These are phyloP conservation scores for Trichogramma pretiosum DNA, from an alignment of 1,140 invertebrate genomes.

Conservation along the genomic window DNA sequence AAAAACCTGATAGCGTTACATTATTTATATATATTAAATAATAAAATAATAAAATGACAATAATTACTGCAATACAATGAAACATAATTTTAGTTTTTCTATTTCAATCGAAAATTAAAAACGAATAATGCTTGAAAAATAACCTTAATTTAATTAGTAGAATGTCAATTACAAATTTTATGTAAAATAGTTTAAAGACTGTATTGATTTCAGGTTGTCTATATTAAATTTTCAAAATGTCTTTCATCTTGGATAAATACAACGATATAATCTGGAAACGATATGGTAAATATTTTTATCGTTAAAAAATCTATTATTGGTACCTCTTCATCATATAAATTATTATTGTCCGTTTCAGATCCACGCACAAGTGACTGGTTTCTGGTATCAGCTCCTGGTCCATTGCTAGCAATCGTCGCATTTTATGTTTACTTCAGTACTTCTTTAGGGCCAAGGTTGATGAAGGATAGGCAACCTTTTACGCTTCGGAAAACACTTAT, in stretches of 20 bases:
- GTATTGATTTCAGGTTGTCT: no score
- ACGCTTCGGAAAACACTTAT: slow-evolving; percentile 67
- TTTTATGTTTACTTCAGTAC: slow-evolving; percentile 70
- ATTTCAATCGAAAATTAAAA: no score
- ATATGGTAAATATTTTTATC: slow-evolving; percentile 27
- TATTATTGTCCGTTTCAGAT: slow-evolving; percentile 53
- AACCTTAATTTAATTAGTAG: no score
- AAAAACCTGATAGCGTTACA: no score
- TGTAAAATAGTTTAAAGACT: no score
- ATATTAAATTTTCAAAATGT: no score
- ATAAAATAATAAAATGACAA: no score
- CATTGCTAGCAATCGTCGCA: slow-evolving; percentile 62
- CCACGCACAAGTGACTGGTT: slow-evolving; percentile 77
- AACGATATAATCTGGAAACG: slow-evolving; percentile 37
- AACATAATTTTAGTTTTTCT: no score
- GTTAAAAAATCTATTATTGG: background rate
- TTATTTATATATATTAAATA: no score
- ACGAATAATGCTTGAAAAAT: no score
- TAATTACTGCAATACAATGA: no score
- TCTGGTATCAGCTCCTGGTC: slow-evolving; percentile 69
- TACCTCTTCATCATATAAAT: background rate
- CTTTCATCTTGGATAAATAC: slow-evolving; percentile 35
- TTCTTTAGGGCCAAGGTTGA: slow-evolving; percentile 67
- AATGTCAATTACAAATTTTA: no score
- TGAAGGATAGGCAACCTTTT: slow-evolving; percentile 77